Evolutionary conservation across 1,140 invertebrate genomes (phyloP).

Genomic region (Camponotus floridanus): DNA sequence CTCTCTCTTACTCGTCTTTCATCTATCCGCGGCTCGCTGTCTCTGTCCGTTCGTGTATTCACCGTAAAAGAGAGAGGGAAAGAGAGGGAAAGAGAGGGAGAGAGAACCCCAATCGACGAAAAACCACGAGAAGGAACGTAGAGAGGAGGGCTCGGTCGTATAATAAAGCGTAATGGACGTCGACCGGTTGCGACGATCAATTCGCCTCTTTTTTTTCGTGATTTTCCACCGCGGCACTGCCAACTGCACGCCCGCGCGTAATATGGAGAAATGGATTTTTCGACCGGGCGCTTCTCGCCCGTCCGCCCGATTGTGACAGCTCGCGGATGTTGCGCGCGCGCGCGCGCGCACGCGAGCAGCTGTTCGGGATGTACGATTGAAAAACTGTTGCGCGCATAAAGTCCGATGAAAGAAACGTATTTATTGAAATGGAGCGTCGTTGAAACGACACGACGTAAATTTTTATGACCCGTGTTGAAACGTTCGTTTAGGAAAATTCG

Average conservation of each 20-base stretch:
- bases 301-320: neutral
- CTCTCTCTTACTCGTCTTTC: constrained; percentile 49
- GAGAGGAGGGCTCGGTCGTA: constrained; percentile 74
- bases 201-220: constrained; percentile 76
- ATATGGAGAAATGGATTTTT: constrained; percentile 64
- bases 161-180: constrained; percentile 83
- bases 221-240: constrained; percentile 68
- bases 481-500: neutral
- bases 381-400: constrained; percentile 47
- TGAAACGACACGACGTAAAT: constrained; percentile 2
- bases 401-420: constrained; percentile 29
- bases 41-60: constrained; percentile 22
- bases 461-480: constrained; percentile 13
- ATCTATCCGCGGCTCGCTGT: constrained; percentile 16
- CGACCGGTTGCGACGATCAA: constrained; percentile 77
- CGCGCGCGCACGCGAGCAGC: neutral
- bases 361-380: neutral
- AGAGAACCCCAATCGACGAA: constrained; percentile 66
- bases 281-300: constrained; percentile 33
- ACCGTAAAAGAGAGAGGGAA: constrained; percentile 4
- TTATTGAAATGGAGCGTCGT: constrained; percentile 42
- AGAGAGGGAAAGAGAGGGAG: neutral
- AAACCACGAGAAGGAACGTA: constrained; percentile 68
- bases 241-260: constrained; percentile 55
- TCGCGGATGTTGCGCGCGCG: neutral